These are phyloP conservation scores for Sylvilagus floridanus DNA, from an alignment of 2,797 vertebrate species.

Conservation along the genomic window DNA sequence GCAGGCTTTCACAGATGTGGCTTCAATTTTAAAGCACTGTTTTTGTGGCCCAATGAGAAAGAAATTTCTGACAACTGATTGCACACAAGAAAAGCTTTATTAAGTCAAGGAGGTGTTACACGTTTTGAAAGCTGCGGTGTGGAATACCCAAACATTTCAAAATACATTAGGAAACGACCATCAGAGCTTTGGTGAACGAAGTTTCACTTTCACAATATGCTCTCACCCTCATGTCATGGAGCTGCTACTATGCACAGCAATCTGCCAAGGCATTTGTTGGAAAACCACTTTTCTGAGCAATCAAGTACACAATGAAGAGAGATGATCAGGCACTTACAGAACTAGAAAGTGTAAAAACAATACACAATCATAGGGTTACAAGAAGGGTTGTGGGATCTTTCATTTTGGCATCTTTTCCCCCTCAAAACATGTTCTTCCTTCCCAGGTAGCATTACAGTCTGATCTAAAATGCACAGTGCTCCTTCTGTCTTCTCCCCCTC, in stretches of 20 bases:
- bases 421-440: slow-evolving; percentile 1
- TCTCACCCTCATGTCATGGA: not conserved
- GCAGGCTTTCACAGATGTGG: not conserved
- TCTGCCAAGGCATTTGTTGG: slow-evolving; percentile 39
- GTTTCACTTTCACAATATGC: not conserved
- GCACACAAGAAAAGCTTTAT: slow-evolving; percentile 69
- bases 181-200: slow-evolving; percentile 52
- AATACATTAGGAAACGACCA: slow-evolving; percentile 3
- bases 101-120: slow-evolving; percentile 52
- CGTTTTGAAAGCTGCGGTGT: not conserved
- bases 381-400: not conserved
- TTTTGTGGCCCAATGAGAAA: not conserved
- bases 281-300: slow-evolving; percentile 51
- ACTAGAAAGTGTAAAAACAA: slow-evolving; percentile 67
- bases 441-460: not conserved
- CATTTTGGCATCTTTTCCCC: slow-evolving; percentile 32
- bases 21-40: not conserved
- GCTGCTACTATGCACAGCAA: not conserved
- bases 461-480: slow-evolving; percentile 71
- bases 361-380: slow-evolving; percentile 17
- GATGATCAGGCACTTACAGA: slow-evolving; percentile 20
- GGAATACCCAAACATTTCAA: slow-evolving; percentile 42
- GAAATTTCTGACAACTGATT: not conserved
- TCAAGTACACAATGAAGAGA: not conserved
- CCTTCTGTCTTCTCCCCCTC: not conserved